Base-by-base conservation (phyloP, 2,888 invertebrate species). In the Magallana nippona region DNA sequence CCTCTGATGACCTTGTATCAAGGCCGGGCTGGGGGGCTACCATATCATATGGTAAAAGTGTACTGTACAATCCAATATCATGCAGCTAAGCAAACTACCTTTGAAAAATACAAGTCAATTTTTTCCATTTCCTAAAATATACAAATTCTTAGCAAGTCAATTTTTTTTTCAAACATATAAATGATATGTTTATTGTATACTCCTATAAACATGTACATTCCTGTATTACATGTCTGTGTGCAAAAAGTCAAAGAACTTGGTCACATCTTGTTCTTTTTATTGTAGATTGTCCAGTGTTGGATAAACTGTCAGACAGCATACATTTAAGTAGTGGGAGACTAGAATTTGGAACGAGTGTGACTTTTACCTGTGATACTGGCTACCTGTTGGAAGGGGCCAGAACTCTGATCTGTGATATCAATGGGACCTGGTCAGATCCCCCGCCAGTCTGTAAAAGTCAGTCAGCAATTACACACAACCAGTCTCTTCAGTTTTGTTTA, bases 311-410 rank as follows among this genome's bases (percentile, higher is more conserved):
- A 44, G 82, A 81, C 19, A 78, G 86, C 80, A 80, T 80, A 8
- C 83, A 63, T 58, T 78, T 86, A 17, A 87, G 87, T 83, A 83
- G 85, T 5, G 83, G 85, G n/a, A 81, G 78, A 58, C 83, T 86
- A 63, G 79, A 79, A n/a, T 89, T 87, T 85, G 87, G 89, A 62
- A 86, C 88, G 27, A 87, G 63, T 19, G 88, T 91, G 22, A 86
- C 82, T 57, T 92, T 88, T 86, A 85, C 80, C 86, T 92, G 92
- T 90, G 89, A 89, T 85, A 88, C 79, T 58, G 91, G 91, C 80
- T 91, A 90, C 88, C 82, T 71, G 44, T 78, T 91, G 57, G 77
- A 82, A 78, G 91, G 91, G 79, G 80, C 90, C 81, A 84, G 71
- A 57, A 82, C 86, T 58, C 82, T 89, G 58, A 84, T 88, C 86